Base-by-base conservation (phyloP, 2,888 invertebrate species). In the Hedya salicella region DNA sequence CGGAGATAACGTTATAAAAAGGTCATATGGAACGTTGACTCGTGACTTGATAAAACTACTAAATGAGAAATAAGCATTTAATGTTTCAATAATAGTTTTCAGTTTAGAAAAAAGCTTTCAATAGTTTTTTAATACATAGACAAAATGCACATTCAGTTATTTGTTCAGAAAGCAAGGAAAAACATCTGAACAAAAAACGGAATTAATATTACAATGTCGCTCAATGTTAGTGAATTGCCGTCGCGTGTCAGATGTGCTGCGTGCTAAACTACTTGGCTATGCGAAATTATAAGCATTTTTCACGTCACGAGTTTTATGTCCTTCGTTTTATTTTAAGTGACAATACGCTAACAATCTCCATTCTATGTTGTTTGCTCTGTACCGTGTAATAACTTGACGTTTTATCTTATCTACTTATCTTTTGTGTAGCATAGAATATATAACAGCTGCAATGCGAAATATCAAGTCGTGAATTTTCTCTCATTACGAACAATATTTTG, bases 241-340 rank as follows among this genome's bases (percentile, higher is more conserved):
- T 50, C 16, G 40, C 48, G 49, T 64, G 50, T 49, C 17, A n/a
- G 16, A 17, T 14, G 19, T 19, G 4, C 40, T 36, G 52, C 52
- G 52, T 53, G 52, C 30, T 25, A 4, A 39, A 8, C 16, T 52
- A 36, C 46, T 46, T 16, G 21, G 52, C 59, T 39, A 40, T 61
- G 66, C 66, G 66, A 66, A 60, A 66, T 61, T 66, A 66, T 61
- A 54, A 61, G 61, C 40, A 21, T 46, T 60, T 49, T 40, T 21
- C 46, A 42, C 16, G 60, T 61, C 53, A 61, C 54, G 48, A 54
- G 66, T 40, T 9, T 21, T 11, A 44, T 66, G 61, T 66, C 66
- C 66, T 66, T 66, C 54, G 42, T 48, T 48, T 16, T 49, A 49
- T 48, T 48, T 16, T 49, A 49, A 60, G 32, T 49, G 19, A 66